Evolutionary conservation across 2,113 vertebrate species (phyloP).

Genomic region (Pelodiscus sinensis): DNA sequence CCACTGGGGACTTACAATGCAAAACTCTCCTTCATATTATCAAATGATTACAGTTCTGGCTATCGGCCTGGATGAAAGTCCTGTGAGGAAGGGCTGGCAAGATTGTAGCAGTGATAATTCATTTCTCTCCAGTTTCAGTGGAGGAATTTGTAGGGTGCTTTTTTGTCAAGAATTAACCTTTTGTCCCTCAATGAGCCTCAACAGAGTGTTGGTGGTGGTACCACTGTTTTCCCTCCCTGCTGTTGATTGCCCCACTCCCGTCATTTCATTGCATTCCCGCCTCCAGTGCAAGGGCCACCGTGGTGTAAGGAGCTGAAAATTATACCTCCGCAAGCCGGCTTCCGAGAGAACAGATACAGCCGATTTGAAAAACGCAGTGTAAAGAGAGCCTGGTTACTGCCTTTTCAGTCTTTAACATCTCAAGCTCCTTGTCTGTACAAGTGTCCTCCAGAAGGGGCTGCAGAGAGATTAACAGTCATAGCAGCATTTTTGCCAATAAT

Average conservation of each 20-base stretch:
- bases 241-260: neutral
- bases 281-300: neutral
- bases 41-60: neutral
- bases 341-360: rapidly evolving
- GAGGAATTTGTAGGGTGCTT: neutral
- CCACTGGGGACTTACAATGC: neutral
- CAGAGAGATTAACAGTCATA: rapidly evolving
- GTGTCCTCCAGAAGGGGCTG: neutral
- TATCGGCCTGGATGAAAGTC: neutral
- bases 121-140: neutral
- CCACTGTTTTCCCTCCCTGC: neutral
- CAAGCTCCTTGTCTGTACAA: neutral
- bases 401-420: neutral
- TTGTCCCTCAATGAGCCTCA: neutral
- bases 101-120: neutral
- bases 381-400: neutral
- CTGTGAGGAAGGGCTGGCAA: neutral
- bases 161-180: neutral
- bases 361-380: rapidly evolving
- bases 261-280: neutral
- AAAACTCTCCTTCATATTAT: neutral
- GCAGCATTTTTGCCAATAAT: rapidly evolving
- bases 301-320: neutral
- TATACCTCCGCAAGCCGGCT: rapidly evolving
- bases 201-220: neutral